Base-by-base conservation (phyloP, 2,113 vertebrate species). In the Callaeas wilsoni region DNA sequence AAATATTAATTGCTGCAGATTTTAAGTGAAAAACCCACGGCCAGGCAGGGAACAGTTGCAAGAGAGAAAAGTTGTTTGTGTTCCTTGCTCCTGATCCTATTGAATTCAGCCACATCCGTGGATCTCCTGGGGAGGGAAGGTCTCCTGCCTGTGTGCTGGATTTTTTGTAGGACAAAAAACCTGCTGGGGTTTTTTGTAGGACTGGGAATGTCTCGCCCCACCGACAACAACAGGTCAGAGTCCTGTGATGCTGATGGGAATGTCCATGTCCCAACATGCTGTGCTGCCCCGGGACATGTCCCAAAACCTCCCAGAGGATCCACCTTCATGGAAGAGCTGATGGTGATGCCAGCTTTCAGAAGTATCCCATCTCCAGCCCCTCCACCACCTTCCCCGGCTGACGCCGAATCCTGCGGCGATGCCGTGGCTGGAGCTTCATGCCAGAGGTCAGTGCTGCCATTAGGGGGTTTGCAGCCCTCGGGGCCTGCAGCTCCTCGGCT, bases 401-500 rank as follows among this genome's bases (percentile, higher is more conserved):
- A 6, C 8, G 16, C 29, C 5, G 17, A 39, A 17, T 35, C 55
- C 70, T 0, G 0, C 6, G 12, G 77, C 0, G 1, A 32, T 46
- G 53, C 39, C 12, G 3, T 18, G 52, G n/a, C 73, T 62, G 56
- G 62, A n/a, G 56, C 62, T 32, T 8, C 8, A 0, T 71, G 56
- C 30, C 71, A 65, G 56, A 42, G 65, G 33, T 79, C 70, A 25
- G 46, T 26, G 76, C 65, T 60, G 23, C 75, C 70, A 1, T 23
- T 39, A 35, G 67, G 46, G 29, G 32, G 5, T 44, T 33, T 47
- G 12, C 39, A 50, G 50, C 87, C 10, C 0, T 64, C 71, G 11
- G 78, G 62, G 7, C 25, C 65, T 49, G 74, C 74, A 85, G 64
- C 25, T 4, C 57, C 29, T 35, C 1, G 0, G 21, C 71, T 71